These are phyloP conservation scores for Rhinogobio ventralis DNA, from an alignment of 2,797 vertebrate species.

Conservation along the genomic window DNA sequence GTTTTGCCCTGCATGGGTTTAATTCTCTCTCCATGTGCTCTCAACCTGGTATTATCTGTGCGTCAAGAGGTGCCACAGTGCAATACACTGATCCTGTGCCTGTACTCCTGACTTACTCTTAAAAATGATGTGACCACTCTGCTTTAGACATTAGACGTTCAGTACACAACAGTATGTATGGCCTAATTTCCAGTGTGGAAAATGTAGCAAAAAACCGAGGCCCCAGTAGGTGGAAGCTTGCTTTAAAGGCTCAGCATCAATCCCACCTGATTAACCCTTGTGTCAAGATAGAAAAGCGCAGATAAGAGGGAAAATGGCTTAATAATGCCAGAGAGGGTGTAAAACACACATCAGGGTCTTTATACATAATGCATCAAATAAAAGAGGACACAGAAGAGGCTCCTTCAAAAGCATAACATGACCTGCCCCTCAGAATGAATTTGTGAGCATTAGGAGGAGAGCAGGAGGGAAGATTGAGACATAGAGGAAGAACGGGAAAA, in stretches of 20 bases:
- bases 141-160: background rate
- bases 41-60: slow-evolving; percentile 30
- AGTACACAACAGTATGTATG: background rate
- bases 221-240: background rate
- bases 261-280: slow-evolving; percentile 59
- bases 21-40: slow-evolving; percentile 35
- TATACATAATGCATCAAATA: slow-evolving; percentile 77
- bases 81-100: slow-evolving; percentile 4
- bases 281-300: slow-evolving; percentile 53
- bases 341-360: slow-evolving; percentile 75
- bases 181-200: slow-evolving; percentile 11
- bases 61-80: slow-evolving; percentile 7
- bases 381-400: slow-evolving; percentile 71
- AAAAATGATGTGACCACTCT: background rate
- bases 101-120: slow-evolving; percentile 1
- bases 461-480: slow-evolving; percentile 18
- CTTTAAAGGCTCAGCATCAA: slow-evolving; percentile 45
- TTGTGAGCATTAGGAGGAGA: background rate
- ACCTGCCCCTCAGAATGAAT: slow-evolving; percentile 55
- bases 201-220: background rate
- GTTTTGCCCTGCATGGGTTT: slow-evolving; percentile 31
- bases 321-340: slow-evolving; percentile 61
- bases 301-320: slow-evolving; percentile 57
- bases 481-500: slow-evolving; percentile 51
- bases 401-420: slow-evolving; percentile 76